Conservation (phyloP, 2,888 invertebrate genomes). For the Ophion slaviceki region DNA sequence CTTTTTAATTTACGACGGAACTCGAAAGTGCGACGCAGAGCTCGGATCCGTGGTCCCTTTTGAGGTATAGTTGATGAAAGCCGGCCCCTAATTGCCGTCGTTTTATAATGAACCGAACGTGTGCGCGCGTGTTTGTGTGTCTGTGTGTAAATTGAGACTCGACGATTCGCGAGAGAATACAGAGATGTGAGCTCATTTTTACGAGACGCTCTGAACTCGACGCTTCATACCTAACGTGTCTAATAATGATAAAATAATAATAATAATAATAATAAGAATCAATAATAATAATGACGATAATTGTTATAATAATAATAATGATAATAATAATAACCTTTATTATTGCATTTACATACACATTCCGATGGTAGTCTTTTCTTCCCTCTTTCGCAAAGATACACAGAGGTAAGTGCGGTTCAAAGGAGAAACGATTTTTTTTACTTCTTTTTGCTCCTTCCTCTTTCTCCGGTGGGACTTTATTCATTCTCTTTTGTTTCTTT, state of each 20-base stretch:
- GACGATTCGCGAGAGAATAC: constrained; percentile 22
- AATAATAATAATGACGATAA: constrained; percentile 19
- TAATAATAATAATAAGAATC: constrained; percentile 7
- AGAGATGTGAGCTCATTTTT: constrained; percentile 22
- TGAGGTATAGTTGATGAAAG: constrained; percentile 26
- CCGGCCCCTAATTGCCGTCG: not conserved
- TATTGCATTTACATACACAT: constrained; percentile 23
- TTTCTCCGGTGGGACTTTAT: constrained; percentile 38
- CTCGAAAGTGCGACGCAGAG: constrained; percentile 32
- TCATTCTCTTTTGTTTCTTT: constrained; percentile 8
- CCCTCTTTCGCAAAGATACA: constrained; percentile 61
- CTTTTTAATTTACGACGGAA: constrained; percentile 20
- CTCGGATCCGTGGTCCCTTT: constrained; percentile 54
- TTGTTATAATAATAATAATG: not conserved
- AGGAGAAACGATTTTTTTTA: constrained; percentile 58
- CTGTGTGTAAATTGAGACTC: constrained; percentile 36
- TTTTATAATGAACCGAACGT: not conserved
- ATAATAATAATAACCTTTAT: constrained; percentile 29
- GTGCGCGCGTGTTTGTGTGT: not conserved
- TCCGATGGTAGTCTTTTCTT: constrained; percentile 27
- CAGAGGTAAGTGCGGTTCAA: constrained; percentile 55
- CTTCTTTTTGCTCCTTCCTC: not conserved
- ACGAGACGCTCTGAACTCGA: constrained; percentile 16
- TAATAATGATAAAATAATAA: constrained; percentile 2
- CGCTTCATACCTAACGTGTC: constrained; percentile 5